These are phyloP conservation scores for Myotis yumanensis DNA, from an alignment of 2,113 vertebrate species.

Conservation along the genomic window DNA sequence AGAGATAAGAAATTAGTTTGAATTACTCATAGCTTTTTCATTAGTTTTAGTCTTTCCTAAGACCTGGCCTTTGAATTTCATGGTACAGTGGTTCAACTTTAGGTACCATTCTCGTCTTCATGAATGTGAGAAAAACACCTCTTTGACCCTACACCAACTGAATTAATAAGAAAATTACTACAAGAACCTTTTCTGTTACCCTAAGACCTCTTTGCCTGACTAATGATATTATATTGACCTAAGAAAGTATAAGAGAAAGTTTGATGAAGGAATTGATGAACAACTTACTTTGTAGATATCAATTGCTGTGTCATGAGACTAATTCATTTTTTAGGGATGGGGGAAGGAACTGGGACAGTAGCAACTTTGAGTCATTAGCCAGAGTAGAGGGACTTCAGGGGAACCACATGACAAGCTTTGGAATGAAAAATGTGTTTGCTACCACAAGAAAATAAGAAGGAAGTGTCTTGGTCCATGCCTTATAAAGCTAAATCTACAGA, in stretches of 20 bases:
- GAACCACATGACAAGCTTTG: neutral
- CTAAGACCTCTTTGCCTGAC: neutral
- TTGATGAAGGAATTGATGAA: neutral
- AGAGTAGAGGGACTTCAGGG: neutral
- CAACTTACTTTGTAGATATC: neutral
- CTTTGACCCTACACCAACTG: neutral
- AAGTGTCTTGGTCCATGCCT: neutral
- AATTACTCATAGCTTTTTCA: neutral
- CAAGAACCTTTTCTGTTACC: neutral
- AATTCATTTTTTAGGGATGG: neutral
- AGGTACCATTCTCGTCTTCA: neutral
- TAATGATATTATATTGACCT: neutral
- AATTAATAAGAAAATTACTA: neutral
- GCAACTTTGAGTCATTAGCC: neutral
- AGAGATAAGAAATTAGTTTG: neutral
- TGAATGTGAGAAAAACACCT: neutral
- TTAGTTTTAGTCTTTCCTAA: neutral
- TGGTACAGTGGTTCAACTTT: neutral
- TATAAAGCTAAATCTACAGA: neutral
- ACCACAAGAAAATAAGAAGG: neutral
- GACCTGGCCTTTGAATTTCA: neutral
- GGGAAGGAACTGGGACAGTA: neutral
- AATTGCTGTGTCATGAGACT: neutral
- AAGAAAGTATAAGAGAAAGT: neutral
- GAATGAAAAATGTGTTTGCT: neutral